These are phyloP conservation scores for Ptychobarbus kaznakovi DNA, from an alignment of 2,797 vertebrate species.

Conservation along the genomic window DNA sequence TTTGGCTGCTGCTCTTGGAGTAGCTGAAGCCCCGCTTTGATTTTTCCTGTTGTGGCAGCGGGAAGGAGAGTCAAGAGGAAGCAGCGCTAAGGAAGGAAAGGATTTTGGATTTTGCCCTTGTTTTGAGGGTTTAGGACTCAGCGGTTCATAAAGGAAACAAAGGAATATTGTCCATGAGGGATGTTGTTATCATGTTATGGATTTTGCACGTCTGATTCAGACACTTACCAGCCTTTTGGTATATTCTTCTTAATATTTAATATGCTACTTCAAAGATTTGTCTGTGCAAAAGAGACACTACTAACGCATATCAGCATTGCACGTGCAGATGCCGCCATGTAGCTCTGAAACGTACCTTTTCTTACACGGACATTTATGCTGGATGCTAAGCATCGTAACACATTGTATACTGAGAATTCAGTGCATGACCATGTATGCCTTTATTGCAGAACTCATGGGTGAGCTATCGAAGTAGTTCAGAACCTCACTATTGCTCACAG, in stretches of 20 bases:
- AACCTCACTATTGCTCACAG: conserved; percentile 24
- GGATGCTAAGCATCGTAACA: conserved; percentile 52
- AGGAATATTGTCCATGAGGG: conserved; percentile 64
- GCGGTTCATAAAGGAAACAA: conserved; percentile 62
- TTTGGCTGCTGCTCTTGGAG: conserved; percentile 70
- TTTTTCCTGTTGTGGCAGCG: conserved; percentile 73
- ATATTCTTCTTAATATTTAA: conserved; percentile 70
- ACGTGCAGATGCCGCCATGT: conserved; percentile 29
- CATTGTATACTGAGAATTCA: conserved; percentile 21
- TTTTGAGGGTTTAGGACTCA: conserved; percentile 54
- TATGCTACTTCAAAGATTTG: conserved; percentile 72
- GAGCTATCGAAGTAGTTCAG: conserved; percentile 29
- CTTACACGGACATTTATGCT: conserved; percentile 48
- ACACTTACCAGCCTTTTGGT: conserved; percentile 56
- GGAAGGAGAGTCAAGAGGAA: conserved; percentile 63
- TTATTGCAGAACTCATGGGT: conserved; percentile 37
- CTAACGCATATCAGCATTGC: conserved; percentile 69
- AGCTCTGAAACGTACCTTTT: conserved; percentile 12
- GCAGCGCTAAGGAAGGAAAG: conserved; percentile 57
- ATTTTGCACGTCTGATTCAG: conserved; percentile 67
- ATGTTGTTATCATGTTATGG: conserved; percentile 58
- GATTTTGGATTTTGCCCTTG: too few relatives aligned
- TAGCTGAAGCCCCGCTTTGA: conserved; percentile 65
- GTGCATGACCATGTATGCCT: conserved; percentile 41
- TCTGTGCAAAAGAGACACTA: conserved; percentile 62